Conservation (phyloP, 2,113 vertebrate genomes). For the Tringa solitaria region DNA sequence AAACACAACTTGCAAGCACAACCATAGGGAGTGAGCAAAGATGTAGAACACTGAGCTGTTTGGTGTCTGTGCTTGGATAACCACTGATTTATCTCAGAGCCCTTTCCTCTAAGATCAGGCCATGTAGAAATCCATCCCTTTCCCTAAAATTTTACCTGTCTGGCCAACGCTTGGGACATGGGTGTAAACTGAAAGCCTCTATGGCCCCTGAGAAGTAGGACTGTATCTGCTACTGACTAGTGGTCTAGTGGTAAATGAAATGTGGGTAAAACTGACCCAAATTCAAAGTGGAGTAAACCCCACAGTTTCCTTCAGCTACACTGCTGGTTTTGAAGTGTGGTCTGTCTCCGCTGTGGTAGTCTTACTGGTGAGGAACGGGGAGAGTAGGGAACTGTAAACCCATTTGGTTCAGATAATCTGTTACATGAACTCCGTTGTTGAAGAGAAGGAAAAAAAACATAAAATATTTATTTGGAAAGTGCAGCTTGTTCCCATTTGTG, state of each 20-base stretch:
- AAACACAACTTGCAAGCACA: not conserved
- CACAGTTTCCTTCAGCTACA: not conserved
- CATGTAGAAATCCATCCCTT: not conserved
- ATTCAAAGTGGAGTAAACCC: not conserved
- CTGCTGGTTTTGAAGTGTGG: not conserved
- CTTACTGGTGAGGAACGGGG: not conserved
- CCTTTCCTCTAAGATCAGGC: not conserved
- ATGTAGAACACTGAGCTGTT: not conserved
- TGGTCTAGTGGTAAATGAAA: not conserved
- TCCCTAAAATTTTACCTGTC: not conserved
- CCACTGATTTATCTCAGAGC: not conserved
- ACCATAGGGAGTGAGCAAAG: not conserved
- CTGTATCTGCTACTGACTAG: not conserved
- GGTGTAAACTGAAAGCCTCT: not conserved
- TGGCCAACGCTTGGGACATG: not conserved
- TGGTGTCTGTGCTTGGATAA: not conserved
- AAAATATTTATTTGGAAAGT: conserved; percentile 54
- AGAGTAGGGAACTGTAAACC: not conserved
- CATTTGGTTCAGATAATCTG: conserved; percentile 37
- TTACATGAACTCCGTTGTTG: not conserved
- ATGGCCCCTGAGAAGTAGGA: not conserved
- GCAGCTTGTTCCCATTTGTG: conserved; percentile 62
- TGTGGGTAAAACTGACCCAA: not conserved
- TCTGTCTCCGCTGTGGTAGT: not conserved
- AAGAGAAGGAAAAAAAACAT: not conserved